These are phyloP conservation scores for Pinna nobilis DNA, from an alignment of 1,140 invertebrate species.

Conservation along the genomic window DNA sequence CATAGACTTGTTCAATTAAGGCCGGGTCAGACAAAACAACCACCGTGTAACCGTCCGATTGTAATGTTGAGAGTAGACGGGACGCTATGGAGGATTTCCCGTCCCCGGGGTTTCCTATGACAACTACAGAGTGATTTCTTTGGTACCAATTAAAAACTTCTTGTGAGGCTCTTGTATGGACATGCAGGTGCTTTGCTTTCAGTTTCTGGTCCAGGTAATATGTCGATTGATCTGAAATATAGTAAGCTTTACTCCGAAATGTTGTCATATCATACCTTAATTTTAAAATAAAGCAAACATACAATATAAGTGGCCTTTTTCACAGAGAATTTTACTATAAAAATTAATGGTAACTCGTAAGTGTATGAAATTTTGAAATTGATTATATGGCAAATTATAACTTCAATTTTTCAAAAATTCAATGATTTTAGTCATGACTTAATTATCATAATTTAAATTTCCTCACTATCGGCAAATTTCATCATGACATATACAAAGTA, in stretches of 20 bases:
- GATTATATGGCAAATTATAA: not conserved
- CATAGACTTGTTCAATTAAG: conserved; percentile 21
- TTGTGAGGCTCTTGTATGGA: conserved; percentile 11
- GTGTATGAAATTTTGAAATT: not conserved
- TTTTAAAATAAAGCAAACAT: not conserved
- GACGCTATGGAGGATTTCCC: conserved; percentile 29
- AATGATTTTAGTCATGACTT: not conserved
- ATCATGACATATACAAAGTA: no score
- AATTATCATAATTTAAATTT: not conserved
- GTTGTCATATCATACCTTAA: not conserved
- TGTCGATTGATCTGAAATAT: conserved; percentile 24
- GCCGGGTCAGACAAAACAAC: conserved; percentile 24
- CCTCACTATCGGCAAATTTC: no score
- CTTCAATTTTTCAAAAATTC: not conserved
- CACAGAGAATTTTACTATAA: no score
- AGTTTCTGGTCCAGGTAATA: conserved; percentile 16
- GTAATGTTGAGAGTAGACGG: not conserved
- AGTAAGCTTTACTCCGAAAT: not conserved
- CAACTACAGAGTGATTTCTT: not conserved
- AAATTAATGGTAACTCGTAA: no score
- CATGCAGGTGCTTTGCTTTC: conserved; percentile 1
- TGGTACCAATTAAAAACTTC: not conserved
- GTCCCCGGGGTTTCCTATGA: conserved; percentile 37
- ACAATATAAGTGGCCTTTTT: not conserved
- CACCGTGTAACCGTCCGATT: conserved; percentile 6